Evolutionary conservation across 1,140 invertebrate species (phyloP), one percentile per base, ranked within the genome.

Genomic region (Pseudomyrmex dendroicus): DNA sequence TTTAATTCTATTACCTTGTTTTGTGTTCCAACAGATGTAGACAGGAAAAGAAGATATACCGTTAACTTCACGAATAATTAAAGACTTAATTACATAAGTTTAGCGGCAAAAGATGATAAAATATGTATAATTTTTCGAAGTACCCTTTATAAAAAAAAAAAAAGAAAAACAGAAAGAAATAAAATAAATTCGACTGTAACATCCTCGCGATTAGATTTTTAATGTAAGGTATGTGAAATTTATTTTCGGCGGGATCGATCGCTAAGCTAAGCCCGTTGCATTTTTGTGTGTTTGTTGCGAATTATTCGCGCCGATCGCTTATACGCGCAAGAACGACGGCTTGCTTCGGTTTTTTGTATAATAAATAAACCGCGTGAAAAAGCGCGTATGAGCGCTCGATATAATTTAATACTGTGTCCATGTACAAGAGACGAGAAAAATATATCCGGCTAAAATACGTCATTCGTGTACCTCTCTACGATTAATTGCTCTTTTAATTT

Each of bases 351-450:
- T 82, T 20, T 20, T 35, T 48, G n/a, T 54, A 56, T 22, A 77
- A 66, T 83, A 83, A 76, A 59, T 76, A 76, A 76, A 83, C 66
- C 13, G 52, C 50, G 44, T n/a, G 50, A 48, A 20, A 35, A 35
- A 35, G 5, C 35, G 35, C 35, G 35, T 7, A 35, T 4, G 35
- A 35, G 35, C 35, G 35, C 44, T 52, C 62, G 73, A 64, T 20
- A 25, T 35, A 59, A 52, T 67, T 25, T 83, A 83, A 83, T 83
- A 83, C 73, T 83, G 82, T 59, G 62, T 78, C 46, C 62, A 35
- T 59, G 20, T 77, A 66, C 46, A 77, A 64, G 54, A 83, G 62
- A 77, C 44, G 22, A 62, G 64, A 35, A 35, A 83, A 77, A 52
- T 78, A 78, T 17, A 13, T 13, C 77, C 44, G 73, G 62, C 50